Evolutionary conservation across 2,113 vertebrate genomes (phyloP), one percentile per base, ranked within the genome.

Genomic region (Saguinus imperator): DNA sequence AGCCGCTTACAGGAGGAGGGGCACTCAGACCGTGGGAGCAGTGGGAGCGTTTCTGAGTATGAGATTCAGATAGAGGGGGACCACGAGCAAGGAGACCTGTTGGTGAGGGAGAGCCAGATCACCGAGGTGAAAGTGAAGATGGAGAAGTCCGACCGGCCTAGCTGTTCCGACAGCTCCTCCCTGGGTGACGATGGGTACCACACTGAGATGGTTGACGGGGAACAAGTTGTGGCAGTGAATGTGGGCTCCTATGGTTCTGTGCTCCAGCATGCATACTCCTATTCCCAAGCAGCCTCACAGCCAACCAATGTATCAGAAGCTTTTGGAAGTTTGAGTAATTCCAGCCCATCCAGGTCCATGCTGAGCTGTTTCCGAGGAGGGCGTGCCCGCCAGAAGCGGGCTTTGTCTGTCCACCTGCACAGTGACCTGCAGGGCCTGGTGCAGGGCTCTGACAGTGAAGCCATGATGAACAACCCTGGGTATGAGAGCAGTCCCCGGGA

Each of bases 181-280:
- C 99, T 99, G 5, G 99, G 99, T 0, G 99, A 99, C 27, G 99
- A 99, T 4, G 99, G 99, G 50, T 99, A 99, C 98, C 99, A 99
- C 98, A 99, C 99, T 0, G 99, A 99, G 98, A 98, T 99, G 98
- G 99, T 99, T 35, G 99, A 99, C 29, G 99, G 99, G 75, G 99
- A 99, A 52, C 99, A 99, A 97, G 99, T 99, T 27, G 97, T 99
- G 97, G 99, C 99, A 0, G 99, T 99, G 37, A 99, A 99, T 0
- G 99, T 99, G 91, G 99, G 99, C 66, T 99, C 99, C 45, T 99
- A 99, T 27, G 99, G 99, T 72, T 99, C 99, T 37, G 99, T 99
- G 83, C 98, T 99, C 94, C 99, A 99, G 95, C 98, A 99, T 11
- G 98, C 99, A 5, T 99, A 99, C 95, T 99, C 99, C 6, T 99